A percentile compares a stretch with the other conserved stretches of the same genome.
Conservation (phyloP, 2,113 vertebrate species). For the human (Homo sapiens) region GRCh38 chr3:147846501-147847000, state of each 20-base stretch:
- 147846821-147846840: constrained; percentile 12
- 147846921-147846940: constrained; percentile 53
- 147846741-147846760: constrained; percentile 58
- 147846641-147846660: constrained; percentile 60
- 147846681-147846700: constrained; percentile 63
- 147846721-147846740: constrained; percentile 54
- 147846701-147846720: constrained; percentile 62
- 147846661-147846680: constrained; percentile 64
- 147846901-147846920: constrained; percentile 54
- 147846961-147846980: constrained; percentile 78
- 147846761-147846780: constrained; percentile 43
- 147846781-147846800: constrained; percentile 54
- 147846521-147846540: not conserved
- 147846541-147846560: constrained; percentile 34
- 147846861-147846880: not conserved
- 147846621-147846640: constrained; percentile 73
- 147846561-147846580: constrained; percentile 35
- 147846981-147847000: constrained; percentile 79
- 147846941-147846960: constrained; percentile 77
- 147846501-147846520: not conserved
- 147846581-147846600: constrained; percentile 65
- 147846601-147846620: not conserved
- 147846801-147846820: not conserved
- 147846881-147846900: not conserved
- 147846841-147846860: constrained; percentile 47